Evolutionary conservation across 2,113 vertebrate genomes (phyloP).

Genomic region (Saiga tatarica): DNA sequence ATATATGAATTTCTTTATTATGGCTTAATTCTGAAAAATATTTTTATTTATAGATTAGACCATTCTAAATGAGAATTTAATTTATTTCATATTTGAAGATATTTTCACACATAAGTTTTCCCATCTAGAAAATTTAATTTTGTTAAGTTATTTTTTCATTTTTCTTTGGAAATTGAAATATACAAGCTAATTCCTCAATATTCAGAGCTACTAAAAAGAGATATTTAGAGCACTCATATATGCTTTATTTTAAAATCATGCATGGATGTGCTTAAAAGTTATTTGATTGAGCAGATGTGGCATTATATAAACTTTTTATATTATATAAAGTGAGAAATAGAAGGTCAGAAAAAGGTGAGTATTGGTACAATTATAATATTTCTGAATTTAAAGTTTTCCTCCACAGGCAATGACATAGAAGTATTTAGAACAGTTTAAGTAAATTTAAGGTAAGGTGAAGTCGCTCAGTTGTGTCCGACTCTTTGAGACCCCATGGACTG

Average conservation of each 20-base stretch:
- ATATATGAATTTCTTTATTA: neutral
- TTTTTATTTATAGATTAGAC: slow-evolving; percentile 13
- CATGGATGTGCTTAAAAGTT: neutral
- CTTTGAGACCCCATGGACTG: too few species aligned
- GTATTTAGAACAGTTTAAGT: neutral
- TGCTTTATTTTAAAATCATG: neutral
- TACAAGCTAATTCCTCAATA: neutral
- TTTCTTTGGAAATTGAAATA: neutral
- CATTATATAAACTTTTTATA: neutral
- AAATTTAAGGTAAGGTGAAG: too few species aligned
- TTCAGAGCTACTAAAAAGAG: too few species aligned
- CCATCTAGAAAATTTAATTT: neutral
- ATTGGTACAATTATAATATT: neutral
- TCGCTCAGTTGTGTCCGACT: too few species aligned
- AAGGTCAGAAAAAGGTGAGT: neutral
- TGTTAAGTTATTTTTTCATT: neutral
- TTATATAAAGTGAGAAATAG: neutral
- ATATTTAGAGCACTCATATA: neutral
- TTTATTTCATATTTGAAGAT: slow-evolving; percentile 23
- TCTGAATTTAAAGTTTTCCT: neutral
- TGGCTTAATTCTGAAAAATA: slow-evolving; percentile 3
- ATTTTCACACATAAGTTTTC: neutral
- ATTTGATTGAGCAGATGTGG: neutral
- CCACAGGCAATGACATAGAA: neutral
- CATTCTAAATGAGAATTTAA: slow-evolving; percentile 7